phyloP scores from a whole-genome alignment of 2,888 invertebrate species.

The Tetropium fuscum region DNA sequence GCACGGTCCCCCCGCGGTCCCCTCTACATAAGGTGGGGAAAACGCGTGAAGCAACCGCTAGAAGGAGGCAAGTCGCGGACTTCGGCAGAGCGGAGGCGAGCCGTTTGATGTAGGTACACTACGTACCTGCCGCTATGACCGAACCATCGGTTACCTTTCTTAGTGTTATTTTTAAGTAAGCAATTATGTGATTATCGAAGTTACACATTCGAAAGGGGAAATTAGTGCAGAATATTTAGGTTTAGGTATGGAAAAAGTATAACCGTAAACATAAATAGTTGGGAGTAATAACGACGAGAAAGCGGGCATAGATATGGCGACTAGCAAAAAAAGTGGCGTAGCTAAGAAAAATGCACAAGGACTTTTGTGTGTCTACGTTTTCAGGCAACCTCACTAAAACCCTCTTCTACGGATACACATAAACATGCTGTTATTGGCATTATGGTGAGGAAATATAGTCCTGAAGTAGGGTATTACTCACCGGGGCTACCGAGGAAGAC shows the following conservation, averaged over 20 bases:
- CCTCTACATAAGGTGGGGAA: slow-evolving; percentile 18
- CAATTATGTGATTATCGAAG: too few species aligned
- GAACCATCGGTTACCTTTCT: too few species aligned
- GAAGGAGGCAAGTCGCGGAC: slow-evolving; percentile 18
- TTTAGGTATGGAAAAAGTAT: not conserved
- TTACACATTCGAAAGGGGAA: too few species aligned
- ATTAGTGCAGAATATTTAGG: too few species aligned
- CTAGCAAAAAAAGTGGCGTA: not conserved
- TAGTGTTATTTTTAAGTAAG: too few species aligned
- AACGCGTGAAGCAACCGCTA: slow-evolving; percentile 30
- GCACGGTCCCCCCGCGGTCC: slow-evolving; percentile 37
- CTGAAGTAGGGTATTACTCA: slow-evolving; percentile 66
- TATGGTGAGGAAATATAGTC: slow-evolving; percentile 20
- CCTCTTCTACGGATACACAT: slow-evolving; percentile 18
- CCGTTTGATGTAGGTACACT: too few species aligned
- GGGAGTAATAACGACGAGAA: not conserved
- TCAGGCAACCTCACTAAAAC: slow-evolving; percentile 2
- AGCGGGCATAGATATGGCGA: not conserved
- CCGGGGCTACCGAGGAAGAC: slow-evolving; percentile 94
- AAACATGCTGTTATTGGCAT: slow-evolving; percentile 29
- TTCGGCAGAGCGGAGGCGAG: slow-evolving; percentile 23
- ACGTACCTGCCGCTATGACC: too few species aligned
- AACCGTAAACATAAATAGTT: too few species aligned
- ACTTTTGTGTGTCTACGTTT: not conserved
- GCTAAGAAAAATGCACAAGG: not conserved